A percentile compares a stretch with the other conserved stretches of the same genome.
phyloP scores from a whole-genome alignment of 2,888 invertebrate genomes.

The Agrochola macilenta region DNA sequence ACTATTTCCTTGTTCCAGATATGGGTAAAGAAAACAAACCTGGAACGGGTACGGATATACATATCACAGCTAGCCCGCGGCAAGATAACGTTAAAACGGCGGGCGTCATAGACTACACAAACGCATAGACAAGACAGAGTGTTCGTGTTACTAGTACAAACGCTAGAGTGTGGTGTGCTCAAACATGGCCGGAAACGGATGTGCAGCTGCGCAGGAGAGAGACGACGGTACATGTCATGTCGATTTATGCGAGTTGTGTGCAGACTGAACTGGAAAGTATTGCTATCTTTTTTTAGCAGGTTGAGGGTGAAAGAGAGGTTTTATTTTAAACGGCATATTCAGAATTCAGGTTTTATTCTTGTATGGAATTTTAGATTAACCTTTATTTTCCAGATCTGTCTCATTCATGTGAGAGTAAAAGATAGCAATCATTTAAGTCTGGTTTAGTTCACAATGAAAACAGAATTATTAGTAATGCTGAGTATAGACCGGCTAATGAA shows the following conservation, averaged over 20 bases:
- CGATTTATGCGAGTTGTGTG: conserved; percentile 17
- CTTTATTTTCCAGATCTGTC: not conserved
- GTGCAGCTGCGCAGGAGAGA: conserved; percentile 32
- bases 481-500: not conserved
- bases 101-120: conserved; percentile 92
- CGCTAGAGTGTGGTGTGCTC: conserved; percentile 64
- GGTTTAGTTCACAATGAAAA: not conserved
- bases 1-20: conserved; percentile 91
- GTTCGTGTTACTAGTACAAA: conserved; percentile 56
- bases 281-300: conserved; percentile 21
- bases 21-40: conserved; percentile 95
- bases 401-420: conserved; percentile 5
- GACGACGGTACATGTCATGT: conserved; percentile 25
- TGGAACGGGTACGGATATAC: conserved; percentile 95
- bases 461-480: not conserved
- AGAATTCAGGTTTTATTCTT: too few relatives aligned
- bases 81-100: conserved; percentile 96
- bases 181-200: conserved; percentile 25
- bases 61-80: conserved; percentile 96
- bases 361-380: not conserved
- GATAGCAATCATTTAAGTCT: not conserved
- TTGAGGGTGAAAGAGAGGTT: not conserved
- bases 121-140: conserved; percentile 40
- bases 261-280: not conserved
- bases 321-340: not conserved